Evolutionary conservation across 2,113 vertebrate species (phyloP), one percentile per base, ranked within the genome.

Genomic region (Sceloporus tristichus): DNA sequence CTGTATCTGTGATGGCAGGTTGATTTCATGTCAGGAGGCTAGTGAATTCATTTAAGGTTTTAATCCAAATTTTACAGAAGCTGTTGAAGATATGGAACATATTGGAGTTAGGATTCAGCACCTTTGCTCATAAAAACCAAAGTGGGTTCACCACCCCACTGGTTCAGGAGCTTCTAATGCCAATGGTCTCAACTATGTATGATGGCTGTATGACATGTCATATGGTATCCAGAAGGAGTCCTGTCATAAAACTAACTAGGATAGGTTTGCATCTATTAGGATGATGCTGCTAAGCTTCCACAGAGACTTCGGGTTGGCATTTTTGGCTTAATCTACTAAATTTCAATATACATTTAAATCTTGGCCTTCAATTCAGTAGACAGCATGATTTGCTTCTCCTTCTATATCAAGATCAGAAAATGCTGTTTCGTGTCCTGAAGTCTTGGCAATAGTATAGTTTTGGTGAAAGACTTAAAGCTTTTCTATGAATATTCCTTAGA

Each of bases 391-490:
- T 76, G 76, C 1, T 79, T 90, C 88, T 88, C 42, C 87, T 87
- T 85, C 89, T 81, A 74, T 62, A 85, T 92, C 91, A 89, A 48
- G 2, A 48, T 48, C 48, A 48, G 48, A 48, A 48, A 48, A 48
- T 48, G 48, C 48, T 48, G 48, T 48, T 48, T 48, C 48, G 3
- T 48, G 7, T 84, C 92, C 85, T 75, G 9, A 85, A 89, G 0
- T 82, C 93, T 79, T 88, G 68, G 62, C 84, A 85, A 85, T 10
- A 0, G 80, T 3, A 11, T 23, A 75, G 90, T 77, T 90, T 91
- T 92, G 93, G 93, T 54, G 66, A 56, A 88, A 92, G 86, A 91
- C 73, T 81, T 93, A 87, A 89, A 92, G 90, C 89, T 91, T 78
- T 27, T 66, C 92, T 78, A 18, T 2, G 65, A 80, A 90, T 92